Base-by-base conservation (phyloP, 1,140 invertebrate species). In the Matsumurasca onukii region DNA sequence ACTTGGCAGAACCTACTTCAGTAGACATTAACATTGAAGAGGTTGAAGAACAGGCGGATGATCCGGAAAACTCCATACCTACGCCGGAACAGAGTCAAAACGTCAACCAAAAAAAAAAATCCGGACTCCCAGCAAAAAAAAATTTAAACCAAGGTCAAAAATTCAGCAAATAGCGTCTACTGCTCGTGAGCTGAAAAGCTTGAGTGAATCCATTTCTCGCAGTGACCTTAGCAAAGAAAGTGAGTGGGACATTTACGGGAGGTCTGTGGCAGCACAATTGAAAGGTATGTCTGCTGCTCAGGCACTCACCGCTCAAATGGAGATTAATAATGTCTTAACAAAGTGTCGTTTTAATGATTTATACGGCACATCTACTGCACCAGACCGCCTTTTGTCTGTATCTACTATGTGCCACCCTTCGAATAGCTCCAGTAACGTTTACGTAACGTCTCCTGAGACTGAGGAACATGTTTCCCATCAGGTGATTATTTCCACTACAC, bases 321-420 rank as follows among this genome's bases (percentile, higher is more conserved):
- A 51, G n/a, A 51, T 51, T 12, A 51, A 51, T 51, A 51, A 51
- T 51, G 24, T n/a, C 5, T n/a, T 51, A 20, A 51, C 49, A 51
- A 51, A 51, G 49, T 51, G 49, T n/a, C 49, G 49, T 51, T 51
- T 51, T 20, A 5, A 51, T n/a, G 49, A 51, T 51, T 51, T 51
- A 51, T 20, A 3, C 5, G 49, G 49, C n/a, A 51, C 49, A 45
- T n/a, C n/a, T n/a, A n/a, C n/a, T n/a, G n/a, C n/a, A n/a, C n/a
- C n/a, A n/a, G n/a, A n/a, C n/a, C n/a, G n/a, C n/a, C n/a, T n/a
- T n/a, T n/a, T n/a, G n/a, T n/a, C n/a, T n/a, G n/a, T n/a, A n/a
- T n/a, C n/a, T n/a, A n/a, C n/a, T n/a, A n/a, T n/a, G n/a, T n/a
- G n/a, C n/a, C n/a, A n/a, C n/a, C n/a, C n/a, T n/a, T n/a, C n/a